Evolutionary conservation across 2,797 vertebrate species (phyloP), one percentile per base, ranked within the genome.

Genomic region (Pseudopleuronectes americanus): DNA sequence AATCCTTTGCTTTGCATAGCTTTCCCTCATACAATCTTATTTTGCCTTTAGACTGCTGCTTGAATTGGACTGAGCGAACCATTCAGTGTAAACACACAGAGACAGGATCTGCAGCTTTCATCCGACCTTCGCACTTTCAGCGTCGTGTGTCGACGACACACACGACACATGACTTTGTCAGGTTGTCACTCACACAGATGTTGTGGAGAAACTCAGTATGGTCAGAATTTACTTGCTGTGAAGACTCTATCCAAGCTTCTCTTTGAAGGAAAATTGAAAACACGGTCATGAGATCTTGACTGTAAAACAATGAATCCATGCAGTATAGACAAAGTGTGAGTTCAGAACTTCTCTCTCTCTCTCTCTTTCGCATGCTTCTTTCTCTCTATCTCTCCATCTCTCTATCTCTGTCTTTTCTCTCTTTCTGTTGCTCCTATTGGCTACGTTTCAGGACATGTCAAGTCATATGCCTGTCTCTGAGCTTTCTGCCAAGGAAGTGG

Each of bases 1-100:
- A 87, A 87, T 84, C 73, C 85, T 88, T 84, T 64, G 73, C 78
- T 80, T 81, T 59, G 57, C 84, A 78, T 76, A 81, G 73, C 72
- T 73, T 68, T 45, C 58, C 76, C 65, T 82, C 71, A 51, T 84
- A 61, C 26, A 45, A 36, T 47, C 68, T 74, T 43, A 77, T 68
- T 76, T 47, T 59, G 68, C 68, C 57, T 68, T 38, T 12, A 38
- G 70, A 68, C 77, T 62, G 62, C 55, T 22, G 68, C 52, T 61
- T 19, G 47, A 22, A 47, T 61, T 3, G 19, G 36, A 66, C 57
- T 8, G 54, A 76, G 57, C 16, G 2, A 62, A 61, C 4, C 4
- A 48, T 59, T 71, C 54, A 16, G 31, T n/a, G 23, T 52, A 67
- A 69, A 76, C 49, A 21, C 36, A 8, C 54, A 72, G 66, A 68